phyloP scores from a whole-genome alignment of 2,113 vertebrate genomes.

The Galeopterus variegatus region DNA sequence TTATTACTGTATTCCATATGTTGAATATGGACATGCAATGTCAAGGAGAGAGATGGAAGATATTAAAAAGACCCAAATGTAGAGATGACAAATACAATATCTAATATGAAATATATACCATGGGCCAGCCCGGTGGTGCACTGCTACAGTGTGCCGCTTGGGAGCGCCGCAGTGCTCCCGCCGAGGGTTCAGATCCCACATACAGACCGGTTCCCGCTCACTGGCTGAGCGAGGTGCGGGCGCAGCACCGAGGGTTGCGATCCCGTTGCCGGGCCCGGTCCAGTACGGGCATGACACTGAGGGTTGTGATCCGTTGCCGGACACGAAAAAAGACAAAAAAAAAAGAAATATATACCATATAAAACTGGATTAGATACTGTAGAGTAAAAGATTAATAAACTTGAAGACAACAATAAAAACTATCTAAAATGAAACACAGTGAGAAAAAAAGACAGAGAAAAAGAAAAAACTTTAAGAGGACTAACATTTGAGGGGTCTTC shows the following conservation, averaged over 20 bases:
- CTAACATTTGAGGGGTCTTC: neutral
- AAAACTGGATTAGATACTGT: neutral
- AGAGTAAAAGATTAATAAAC: neutral
- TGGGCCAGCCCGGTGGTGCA: no score
- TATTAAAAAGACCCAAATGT: neutral
- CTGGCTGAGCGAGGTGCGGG: no score
- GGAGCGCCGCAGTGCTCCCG: no score
- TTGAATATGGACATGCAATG: neutral
- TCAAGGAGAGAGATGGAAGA: neutral
- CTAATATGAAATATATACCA: neutral
- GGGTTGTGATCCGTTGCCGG: no score
- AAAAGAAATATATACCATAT: neutral
- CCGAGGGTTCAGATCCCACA: no score
- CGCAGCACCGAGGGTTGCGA: no score
- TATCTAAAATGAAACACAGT: neutral
- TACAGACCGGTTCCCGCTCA: no score
- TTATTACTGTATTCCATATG: neutral
- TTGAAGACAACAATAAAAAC: neutral
- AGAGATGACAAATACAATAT: neutral
- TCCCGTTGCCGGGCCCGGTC: no score
- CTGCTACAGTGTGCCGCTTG: no score
- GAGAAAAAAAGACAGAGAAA: neutral
- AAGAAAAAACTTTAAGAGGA: neutral
- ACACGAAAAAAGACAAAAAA: no score
- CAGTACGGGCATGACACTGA: no score